Base-by-base conservation (phyloP, 2,888 invertebrate species). In the Coelopa pilipes region DNA sequence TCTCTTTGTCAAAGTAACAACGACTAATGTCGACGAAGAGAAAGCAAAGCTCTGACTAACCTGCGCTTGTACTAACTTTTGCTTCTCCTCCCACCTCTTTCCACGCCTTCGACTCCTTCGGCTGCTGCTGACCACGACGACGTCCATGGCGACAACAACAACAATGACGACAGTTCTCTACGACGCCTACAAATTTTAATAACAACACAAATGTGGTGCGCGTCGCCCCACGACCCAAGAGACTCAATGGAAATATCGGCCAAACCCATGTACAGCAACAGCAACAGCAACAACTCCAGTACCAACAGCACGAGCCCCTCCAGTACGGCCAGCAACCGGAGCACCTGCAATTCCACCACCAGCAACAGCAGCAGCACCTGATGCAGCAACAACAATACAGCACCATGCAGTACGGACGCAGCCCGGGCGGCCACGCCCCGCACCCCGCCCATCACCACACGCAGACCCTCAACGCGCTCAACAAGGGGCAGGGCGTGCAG, bases 171-270 rank as follows among this genome's bases (percentile, higher is more conserved):
- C 79, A 87, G 87, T 86, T 86, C 82, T 84, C 84, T 86, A 85
- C 87, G 84, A 86, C 86, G 81, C 85, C 89, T 89, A 90, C 89
- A 89, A 82, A 88, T 90, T 85, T 90, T 89, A 86, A 88, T 89
- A 86, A 90, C 90, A 91, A 92, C 92, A 89, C 81, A 89, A 87
- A 89, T 91, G 80, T 87, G 90, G 79, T 85, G 82, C 87, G 85
- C 84, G 83, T 86, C 82, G 85, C 86, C 78, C 87, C 87, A 84
- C 86, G 86, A 82, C 85, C 86, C 82, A 87, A 87, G 84, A 82
- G 86, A 86, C 83, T 85, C 76, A 83, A 85, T 85, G 82, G 81
- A 84, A 80, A 81, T 86, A 82, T 87, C 84, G 81, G 81, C 81
- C 85, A 79, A 82, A 76, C 77, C 72, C 70, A 84, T 82, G 80